Evolutionary conservation across 2,888 invertebrate genomes (phyloP).

Genomic region (Notodonta dromedarius): DNA sequence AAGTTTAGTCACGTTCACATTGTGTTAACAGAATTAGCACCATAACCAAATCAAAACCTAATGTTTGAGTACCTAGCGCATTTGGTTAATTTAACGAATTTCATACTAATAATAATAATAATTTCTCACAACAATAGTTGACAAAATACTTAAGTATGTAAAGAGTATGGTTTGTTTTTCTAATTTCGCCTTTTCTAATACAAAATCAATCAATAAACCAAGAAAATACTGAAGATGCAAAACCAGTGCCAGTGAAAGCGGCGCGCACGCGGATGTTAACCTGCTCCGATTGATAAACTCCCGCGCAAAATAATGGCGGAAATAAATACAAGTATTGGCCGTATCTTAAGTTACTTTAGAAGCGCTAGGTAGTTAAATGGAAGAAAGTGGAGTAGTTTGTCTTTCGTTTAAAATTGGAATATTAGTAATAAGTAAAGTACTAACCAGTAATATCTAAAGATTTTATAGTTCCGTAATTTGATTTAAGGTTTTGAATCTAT

Average conservation of each 20-base stretch:
- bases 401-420: background rate
- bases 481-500: too few species aligned
- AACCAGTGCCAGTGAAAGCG: slow-evolving; percentile 50
- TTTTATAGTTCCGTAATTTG: too few species aligned
- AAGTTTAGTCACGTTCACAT: too few species aligned
- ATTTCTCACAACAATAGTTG: too few species aligned
- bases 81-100: too few species aligned
- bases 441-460: too few species aligned
- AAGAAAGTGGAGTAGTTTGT: background rate
- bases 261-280: slow-evolving; percentile 51
- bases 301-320: slow-evolving; percentile 48
- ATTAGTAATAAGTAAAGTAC: too few species aligned
- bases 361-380: background rate
- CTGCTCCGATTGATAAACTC: slow-evolving; percentile 54
- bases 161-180: background rate
- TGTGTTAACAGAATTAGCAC: too few species aligned
- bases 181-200: background rate
- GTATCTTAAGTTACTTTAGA: slow-evolving; percentile 11
- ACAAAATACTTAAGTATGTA: background rate
- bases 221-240: slow-evolving; percentile 34
- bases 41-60: too few species aligned
- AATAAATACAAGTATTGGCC: slow-evolving; percentile 37
- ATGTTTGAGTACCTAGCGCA: too few species aligned
- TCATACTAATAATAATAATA: too few species aligned
- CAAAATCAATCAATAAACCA: background rate